These are phyloP conservation scores for Nemopilema nomurai DNA, from an alignment of 30 jellyfish, hydroid and myxozoan genomes.

Conservation along the genomic window DNA sequence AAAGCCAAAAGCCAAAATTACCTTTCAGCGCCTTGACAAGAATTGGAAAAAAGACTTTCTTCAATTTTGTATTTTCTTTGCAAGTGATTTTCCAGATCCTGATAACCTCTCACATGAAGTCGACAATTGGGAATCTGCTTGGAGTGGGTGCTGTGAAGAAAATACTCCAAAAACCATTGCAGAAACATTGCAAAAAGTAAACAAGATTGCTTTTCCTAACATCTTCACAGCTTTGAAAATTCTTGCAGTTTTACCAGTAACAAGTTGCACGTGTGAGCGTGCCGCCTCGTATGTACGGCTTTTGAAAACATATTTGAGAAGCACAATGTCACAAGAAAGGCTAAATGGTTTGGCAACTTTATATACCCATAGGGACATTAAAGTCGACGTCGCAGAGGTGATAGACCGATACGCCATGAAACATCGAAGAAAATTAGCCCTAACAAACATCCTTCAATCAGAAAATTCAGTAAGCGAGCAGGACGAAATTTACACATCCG, in stretches of 20 bases:
- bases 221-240: slow-evolving; percentile 13
- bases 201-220: slow-evolving; percentile 7
- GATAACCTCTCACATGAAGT: slow-evolving; percentile 3
- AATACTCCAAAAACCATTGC: slow-evolving; percentile 1
- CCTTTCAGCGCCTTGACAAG: slow-evolving; percentile 16
- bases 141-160: slow-evolving; percentile 16
- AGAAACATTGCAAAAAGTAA: background rate
- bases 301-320: slow-evolving; percentile 19
- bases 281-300: slow-evolving; percentile 30
- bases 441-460: background rate
- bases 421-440: slow-evolving; percentile 4
- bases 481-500: slow-evolving; percentile 1
- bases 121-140: slow-evolving; percentile 38
- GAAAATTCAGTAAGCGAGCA: background rate
- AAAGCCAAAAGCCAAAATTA: background rate
- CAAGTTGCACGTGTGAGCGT: slow-evolving; percentile 34
- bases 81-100: slow-evolving; percentile 22
- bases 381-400: slow-evolving; percentile 1
- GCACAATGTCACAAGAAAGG: slow-evolving; percentile 38
- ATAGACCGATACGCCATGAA: slow-evolving; percentile 10
- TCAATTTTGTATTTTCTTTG: background rate
- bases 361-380: slow-evolving; percentile 13
- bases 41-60: slow-evolving; percentile 2
- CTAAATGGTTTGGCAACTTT: slow-evolving; percentile 32
- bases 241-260: slow-evolving; percentile 26